Conservation (phyloP, 2,797 vertebrate genomes). For the Lacerta agilis region DNA sequence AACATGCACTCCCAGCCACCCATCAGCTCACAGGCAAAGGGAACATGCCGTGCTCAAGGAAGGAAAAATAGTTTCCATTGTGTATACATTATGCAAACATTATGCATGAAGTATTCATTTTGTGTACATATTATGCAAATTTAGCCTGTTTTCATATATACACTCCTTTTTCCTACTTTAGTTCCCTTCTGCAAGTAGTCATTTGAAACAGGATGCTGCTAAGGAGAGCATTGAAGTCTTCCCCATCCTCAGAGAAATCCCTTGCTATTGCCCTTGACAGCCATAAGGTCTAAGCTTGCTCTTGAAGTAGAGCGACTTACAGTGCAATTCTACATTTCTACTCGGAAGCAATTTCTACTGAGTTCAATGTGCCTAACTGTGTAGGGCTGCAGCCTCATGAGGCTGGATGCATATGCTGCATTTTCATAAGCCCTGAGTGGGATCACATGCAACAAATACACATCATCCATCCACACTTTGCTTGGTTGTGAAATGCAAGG, state of each 20-base stretch:
- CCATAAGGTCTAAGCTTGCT: neutral
- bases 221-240: slow-evolving; percentile 1
- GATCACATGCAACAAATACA: neutral
- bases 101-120: too few species aligned
- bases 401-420: neutral
- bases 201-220: neutral
- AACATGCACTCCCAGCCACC: too few species aligned
- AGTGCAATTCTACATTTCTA: too few species aligned
- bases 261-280: neutral
- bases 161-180: neutral
- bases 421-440: neutral
- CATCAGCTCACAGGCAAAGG: too few species aligned
- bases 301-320: neutral
- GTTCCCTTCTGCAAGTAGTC: neutral
- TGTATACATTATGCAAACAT: too few species aligned
- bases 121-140: neutral
- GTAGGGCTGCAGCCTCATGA: neutral
- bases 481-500: neutral
- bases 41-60: too few species aligned
- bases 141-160: neutral
- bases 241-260: neutral
- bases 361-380: too few species aligned
- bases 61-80: too few species aligned
- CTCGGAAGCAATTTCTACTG: too few species aligned
- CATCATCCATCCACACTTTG: neutral